A percentile compares a stretch with the other conserved stretches of the same genome.
Conservation (phyloP, 2,888 invertebrate species). For the Parelbella ahira region DNA sequence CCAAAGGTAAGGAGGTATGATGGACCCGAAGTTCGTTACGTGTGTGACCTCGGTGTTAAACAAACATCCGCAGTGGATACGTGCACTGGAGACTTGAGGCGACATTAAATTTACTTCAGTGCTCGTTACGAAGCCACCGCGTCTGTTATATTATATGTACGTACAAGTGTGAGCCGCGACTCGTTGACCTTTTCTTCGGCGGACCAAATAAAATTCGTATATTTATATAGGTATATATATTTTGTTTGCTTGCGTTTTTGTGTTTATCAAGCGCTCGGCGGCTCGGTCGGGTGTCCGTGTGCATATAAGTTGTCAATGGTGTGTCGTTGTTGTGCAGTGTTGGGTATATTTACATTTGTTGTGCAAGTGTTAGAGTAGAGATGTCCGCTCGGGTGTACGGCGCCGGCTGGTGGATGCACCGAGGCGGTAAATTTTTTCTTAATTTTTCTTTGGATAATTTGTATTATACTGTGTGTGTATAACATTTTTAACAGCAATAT, state of each 20-base stretch:
- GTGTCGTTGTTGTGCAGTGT: conserved; percentile 15
- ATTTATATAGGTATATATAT: not conserved
- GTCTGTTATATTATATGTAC: conserved; percentile 1
- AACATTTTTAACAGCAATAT: too few species aligned
- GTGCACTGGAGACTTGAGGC: conserved; percentile 1
- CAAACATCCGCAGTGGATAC: not conserved
- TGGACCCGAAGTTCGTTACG: conserved; percentile 2
- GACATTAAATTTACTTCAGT: not conserved
- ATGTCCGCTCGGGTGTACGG: conserved; percentile 10
- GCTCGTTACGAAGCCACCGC: conserved; percentile 2
- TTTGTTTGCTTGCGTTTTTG: not conserved
- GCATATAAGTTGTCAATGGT: conserved; percentile 17
- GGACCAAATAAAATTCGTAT: conserved; percentile 7
- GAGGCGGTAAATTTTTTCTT: too few species aligned
- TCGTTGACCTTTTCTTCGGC: conserved; percentile 9
- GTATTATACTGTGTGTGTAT: too few species aligned
- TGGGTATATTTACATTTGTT: conserved; percentile 3
- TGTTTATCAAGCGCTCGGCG: conserved; percentile 11
- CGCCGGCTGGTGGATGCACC: too few species aligned
- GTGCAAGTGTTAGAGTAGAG: conserved; percentile 11
- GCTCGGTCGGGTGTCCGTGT: conserved; percentile 1
- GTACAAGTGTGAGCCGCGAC: conserved; percentile 1
- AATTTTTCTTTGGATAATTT: too few species aligned
- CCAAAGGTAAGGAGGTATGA: conserved; percentile 10
- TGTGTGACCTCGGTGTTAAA: conserved; percentile 1